phyloP scores from a whole-genome alignment of 2,888 invertebrate species.

The Hypsopygia costalis region DNA sequence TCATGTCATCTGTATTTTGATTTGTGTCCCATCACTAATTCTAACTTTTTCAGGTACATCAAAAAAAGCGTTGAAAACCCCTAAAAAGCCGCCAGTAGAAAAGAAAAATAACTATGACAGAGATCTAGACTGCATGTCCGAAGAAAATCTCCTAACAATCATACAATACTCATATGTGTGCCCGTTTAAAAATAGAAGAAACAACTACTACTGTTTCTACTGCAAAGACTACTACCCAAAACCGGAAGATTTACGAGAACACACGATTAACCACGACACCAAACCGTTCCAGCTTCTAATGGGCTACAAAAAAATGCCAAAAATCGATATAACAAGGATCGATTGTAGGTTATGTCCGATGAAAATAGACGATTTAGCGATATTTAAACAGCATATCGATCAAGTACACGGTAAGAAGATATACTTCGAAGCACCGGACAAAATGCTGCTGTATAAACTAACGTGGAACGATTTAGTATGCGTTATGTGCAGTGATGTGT shows the following conservation, averaged over 20 bases:
- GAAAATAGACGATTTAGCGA: conserved; percentile 55
- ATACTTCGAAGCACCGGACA: conserved; percentile 66
- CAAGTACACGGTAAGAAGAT: conserved; percentile 62
- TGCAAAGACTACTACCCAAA: conserved; percentile 70
- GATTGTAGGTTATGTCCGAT: conserved; percentile 57
- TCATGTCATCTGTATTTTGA: too few relatives aligned
- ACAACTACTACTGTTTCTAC: conserved; percentile 71
- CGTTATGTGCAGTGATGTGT: conserved; percentile 66
- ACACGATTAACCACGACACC: conserved; percentile 61
- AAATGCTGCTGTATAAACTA: conserved; percentile 54
- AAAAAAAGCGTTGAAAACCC: conserved; percentile 28
- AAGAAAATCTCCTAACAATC: conserved; percentile 63
- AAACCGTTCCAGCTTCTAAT: conserved; percentile 66
- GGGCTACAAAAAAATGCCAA: conserved; percentile 70
- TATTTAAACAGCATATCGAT: conserved; percentile 63
- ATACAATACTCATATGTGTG: conserved; percentile 68
- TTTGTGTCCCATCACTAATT: too few relatives aligned
- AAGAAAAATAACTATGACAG: conserved; percentile 61
- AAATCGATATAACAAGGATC: conserved; percentile 64
- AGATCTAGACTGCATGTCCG: conserved; percentile 68
- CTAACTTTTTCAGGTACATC: conserved; percentile 34
- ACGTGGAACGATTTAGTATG: conserved; percentile 70
- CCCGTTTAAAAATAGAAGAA: conserved; percentile 66
- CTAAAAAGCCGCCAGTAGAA: conserved; percentile 48
- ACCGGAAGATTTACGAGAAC: conserved; percentile 65